Conservation (phyloP, 1,140 invertebrate species). For the Eupristina koningsbergeri region DNA sequence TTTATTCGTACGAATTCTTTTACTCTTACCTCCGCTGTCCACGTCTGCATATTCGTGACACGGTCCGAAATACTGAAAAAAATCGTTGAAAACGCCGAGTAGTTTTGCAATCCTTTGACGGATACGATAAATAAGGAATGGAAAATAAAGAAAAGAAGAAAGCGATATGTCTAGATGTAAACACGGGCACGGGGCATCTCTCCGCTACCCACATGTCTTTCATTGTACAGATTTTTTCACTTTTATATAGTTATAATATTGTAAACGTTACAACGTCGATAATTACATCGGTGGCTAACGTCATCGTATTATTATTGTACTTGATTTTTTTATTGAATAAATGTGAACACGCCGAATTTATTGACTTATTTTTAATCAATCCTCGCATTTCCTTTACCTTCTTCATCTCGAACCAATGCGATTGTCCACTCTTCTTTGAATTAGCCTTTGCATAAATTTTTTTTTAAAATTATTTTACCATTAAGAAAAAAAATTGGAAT, state of each 20-base stretch:
- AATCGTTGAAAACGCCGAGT: conserved; percentile 15
- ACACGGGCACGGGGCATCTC: conserved; percentile 70
- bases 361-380: not conserved
- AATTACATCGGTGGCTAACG: conserved; percentile 62
- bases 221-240: conserved; percentile 75
- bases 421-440: too few species aligned
- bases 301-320: conserved; percentile 72
- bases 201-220: conserved; percentile 74
- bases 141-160: conserved; percentile 31
- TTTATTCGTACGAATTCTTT: conserved; percentile 56
- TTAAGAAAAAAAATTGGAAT: too few species aligned
- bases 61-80: conserved; percentile 24
- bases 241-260: conserved; percentile 74
- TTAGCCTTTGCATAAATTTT: too few species aligned
- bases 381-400: not conserved
- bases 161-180: conserved; percentile 55
- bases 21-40: conserved; percentile 51
- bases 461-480: too few species aligned
- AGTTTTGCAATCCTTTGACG: conserved; percentile 38
- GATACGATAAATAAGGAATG: conserved; percentile 22
- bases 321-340: conserved; percentile 74
- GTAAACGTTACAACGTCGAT: conserved; percentile 68
- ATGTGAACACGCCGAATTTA: conserved; percentile 71
- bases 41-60: conserved; percentile 50
- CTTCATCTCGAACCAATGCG: too few species aligned